Evolutionary conservation across 2,797 vertebrate genomes (phyloP).

Genomic region (Petrocephalus sullivani): DNA sequence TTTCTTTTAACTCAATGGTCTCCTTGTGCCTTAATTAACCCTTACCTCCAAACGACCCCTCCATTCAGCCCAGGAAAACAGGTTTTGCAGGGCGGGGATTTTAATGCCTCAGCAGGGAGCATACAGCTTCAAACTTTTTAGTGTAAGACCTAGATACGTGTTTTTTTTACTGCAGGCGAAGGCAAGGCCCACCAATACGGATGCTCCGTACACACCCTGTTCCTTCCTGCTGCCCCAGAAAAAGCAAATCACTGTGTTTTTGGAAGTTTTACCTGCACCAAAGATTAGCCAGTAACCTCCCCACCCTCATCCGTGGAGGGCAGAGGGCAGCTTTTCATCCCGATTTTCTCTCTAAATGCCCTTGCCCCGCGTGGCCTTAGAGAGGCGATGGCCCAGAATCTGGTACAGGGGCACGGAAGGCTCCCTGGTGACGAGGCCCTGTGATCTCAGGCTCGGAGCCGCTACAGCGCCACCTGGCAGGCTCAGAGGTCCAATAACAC

Average conservation of each 20-base stretch:
- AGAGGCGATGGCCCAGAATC: neutral
- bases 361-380: neutral
- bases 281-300: neutral
- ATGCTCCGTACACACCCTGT: neutral
- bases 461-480: neutral
- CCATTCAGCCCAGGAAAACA: neutral
- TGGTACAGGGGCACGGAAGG: neutral
- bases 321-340: neutral
- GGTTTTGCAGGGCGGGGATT: neutral
- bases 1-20: neutral
- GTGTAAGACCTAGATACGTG: neutral
- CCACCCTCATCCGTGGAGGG: neutral
- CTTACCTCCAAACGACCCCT: neutral
- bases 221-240: conserved; percentile 3
- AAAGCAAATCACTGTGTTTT: neutral
- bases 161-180: neutral
- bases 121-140: too few relatives aligned
- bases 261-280: neutral
- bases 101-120: neutral
- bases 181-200: neutral
- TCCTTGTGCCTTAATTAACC: neutral
- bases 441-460: neutral
- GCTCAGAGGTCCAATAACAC: neutral
- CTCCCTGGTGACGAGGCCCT: neutral
- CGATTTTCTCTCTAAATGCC: neutral